A percentile compares a stretch with the other conserved stretches of the same genome.
These are phyloP conservation scores for Pollenia labialis DNA, from an alignment of 2,888 invertebrate species.

Conservation along the genomic window DNA sequence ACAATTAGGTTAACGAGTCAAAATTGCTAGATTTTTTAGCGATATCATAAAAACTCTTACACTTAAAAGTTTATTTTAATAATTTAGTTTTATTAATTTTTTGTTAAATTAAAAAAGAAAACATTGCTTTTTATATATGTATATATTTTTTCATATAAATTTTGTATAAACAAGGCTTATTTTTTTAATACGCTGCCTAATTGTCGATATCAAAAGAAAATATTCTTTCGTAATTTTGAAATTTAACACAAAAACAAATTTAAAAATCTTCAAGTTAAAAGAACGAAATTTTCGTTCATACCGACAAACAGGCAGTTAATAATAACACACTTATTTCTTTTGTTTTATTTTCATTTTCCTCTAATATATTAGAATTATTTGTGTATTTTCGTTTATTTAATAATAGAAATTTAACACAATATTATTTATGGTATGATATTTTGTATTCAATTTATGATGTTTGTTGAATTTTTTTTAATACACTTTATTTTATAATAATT, in stretches of 20 bases:
- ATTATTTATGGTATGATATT: constrained; percentile 30
- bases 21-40: too few relatives aligned
- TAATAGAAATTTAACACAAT: constrained; percentile 63
- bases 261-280: too few relatives aligned
- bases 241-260: too few relatives aligned
- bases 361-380: constrained; percentile 43
- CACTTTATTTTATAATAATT: constrained; percentile 1
- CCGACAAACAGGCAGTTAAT: not conserved
- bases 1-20: too few relatives aligned
- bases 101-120: constrained; percentile 38
- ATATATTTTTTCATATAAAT: constrained; percentile 9
- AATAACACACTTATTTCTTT: constrained; percentile 34
- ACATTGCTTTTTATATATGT: constrained; percentile 49
- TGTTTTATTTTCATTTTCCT: constrained; percentile 6
- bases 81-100: too few relatives aligned
- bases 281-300: too few relatives aligned
- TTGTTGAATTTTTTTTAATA: constrained; percentile 23
- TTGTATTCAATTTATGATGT: constrained; percentile 10
- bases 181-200: not conserved
- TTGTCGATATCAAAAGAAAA: too few relatives aligned
- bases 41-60: too few relatives aligned
- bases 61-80: too few relatives aligned
- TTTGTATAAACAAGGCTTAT: constrained; percentile 40
- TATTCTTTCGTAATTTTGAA: too few relatives aligned
- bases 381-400: constrained; percentile 23